Percentiles rank a stretch among this genome's conserved stretches.
phyloP scores from a whole-genome alignment of 2,888 invertebrate genomes.

The Sthenelais limicola region DNA sequence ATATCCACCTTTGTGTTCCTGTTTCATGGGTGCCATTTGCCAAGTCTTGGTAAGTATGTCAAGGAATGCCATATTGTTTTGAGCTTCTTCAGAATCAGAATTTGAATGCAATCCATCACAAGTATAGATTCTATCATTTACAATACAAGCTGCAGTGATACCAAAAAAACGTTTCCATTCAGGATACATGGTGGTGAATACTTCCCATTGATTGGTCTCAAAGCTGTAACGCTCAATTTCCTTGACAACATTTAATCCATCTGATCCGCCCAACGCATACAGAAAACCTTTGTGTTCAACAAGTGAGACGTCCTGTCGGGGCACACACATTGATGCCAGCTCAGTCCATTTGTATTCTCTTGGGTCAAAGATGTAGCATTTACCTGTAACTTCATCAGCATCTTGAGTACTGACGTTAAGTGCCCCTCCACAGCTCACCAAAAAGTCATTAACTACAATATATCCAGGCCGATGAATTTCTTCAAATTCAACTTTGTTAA shows the following conservation, averaged over 20 bases:
- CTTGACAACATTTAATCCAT: conserved; percentile 5
- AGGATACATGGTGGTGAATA: conserved; percentile 5
- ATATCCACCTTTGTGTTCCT: conserved; percentile 15
- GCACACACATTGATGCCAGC: conserved; percentile 18
- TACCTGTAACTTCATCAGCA: conserved; percentile 1
- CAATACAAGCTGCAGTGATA: conserved; percentile 18
- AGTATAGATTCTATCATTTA: not conserved
- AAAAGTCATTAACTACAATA: conserved; percentile 17
- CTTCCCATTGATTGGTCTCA: conserved; percentile 27
- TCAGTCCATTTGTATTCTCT: conserved; percentile 8
- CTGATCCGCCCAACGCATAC: conserved; percentile 4
- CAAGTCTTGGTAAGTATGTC: conserved; percentile 2
- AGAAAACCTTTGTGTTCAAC: not conserved
- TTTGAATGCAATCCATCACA: too few relatives aligned
- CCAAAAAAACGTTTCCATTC: conserved; percentile 5
- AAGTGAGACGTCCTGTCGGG: conserved; percentile 8
- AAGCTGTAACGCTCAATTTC: conserved; percentile 23
- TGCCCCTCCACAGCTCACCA: conserved; percentile 10
- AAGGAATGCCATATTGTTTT: conserved; percentile 2
- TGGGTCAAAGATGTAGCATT: conserved; percentile 34
- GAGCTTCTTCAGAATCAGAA: conserved; percentile 23
- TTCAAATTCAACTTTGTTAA: not conserved
- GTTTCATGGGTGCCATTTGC: not conserved
- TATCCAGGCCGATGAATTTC: conserved; percentile 1
- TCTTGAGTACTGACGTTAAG: not conserved